Percentiles rank a stretch among this genome's conserved stretches.
phyloP scores from a whole-genome alignment of 2,888 invertebrate species.

The Cheilosia soror region DNA sequence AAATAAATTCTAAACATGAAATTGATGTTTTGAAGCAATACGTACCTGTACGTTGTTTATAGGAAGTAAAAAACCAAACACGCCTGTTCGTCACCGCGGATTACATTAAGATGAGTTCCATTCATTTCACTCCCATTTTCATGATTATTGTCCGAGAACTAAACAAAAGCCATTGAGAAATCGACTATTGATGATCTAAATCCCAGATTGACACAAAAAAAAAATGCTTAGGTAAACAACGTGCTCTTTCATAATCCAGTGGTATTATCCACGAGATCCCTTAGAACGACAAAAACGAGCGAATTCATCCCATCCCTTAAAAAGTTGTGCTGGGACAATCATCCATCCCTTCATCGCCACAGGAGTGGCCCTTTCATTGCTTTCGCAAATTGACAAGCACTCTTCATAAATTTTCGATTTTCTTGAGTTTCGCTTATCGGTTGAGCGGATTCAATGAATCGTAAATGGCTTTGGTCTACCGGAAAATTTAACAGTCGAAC shows the following conservation, averaged over 20 bases:
- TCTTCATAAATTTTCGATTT: slow-evolving; percentile 69
- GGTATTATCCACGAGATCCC: slow-evolving; percentile 9
- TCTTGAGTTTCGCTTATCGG: slow-evolving; percentile 54
- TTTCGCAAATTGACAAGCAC: slow-evolving; percentile 54
- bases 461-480: slow-evolving; percentile 62
- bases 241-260: neutral
- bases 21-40: too few relatives aligned
- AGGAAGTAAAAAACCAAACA: too few relatives aligned
- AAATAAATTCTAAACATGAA: too few relatives aligned
- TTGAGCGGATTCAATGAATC: slow-evolving; percentile 59
- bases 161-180: neutral
- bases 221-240: neutral
- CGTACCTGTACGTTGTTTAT: too few relatives aligned
- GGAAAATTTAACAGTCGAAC: slow-evolving; percentile 69
- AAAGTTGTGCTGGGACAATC: slow-evolving; percentile 2
- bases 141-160: neutral
- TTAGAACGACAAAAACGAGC: neutral
- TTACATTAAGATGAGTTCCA: too few relatives aligned
- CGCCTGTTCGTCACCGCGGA: too few relatives aligned
- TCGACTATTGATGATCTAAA: slow-evolving; percentile 20
- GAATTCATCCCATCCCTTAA: slow-evolving; percentile 20
- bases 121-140: too few relatives aligned
- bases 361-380: slow-evolving; percentile 45
- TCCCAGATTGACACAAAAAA: neutral
- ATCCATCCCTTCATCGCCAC: slow-evolving; percentile 30